phyloP scores from a whole-genome alignment of 2,888 invertebrate genomes.

The Thereva nobilitata region DNA sequence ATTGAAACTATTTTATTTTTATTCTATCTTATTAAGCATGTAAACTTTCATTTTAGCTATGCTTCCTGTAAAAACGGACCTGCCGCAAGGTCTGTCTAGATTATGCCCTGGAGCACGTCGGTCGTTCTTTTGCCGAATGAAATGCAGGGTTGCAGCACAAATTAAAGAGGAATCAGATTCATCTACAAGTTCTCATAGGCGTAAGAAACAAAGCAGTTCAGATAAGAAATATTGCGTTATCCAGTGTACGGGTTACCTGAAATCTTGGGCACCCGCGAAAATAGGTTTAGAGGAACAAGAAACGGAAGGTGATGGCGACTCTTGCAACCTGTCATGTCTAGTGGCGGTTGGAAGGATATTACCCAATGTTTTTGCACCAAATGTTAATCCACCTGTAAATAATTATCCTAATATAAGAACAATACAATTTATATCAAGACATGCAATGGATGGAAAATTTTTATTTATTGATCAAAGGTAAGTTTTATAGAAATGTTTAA shows the following conservation, averaged over 20 bases:
- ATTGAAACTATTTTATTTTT: conserved; percentile 49
- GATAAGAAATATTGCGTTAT: conserved; percentile 87
- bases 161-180: conserved; percentile 73
- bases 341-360: conserved; percentile 84
- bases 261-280: conserved; percentile 87
- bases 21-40: not conserved
- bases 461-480: conserved; percentile 90
- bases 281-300: conserved; percentile 71
- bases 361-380: conserved; percentile 62
- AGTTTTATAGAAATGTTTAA: not conserved
- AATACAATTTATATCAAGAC: conserved; percentile 80
- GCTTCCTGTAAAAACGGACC: conserved; percentile 86
- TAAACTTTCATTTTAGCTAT: conserved; percentile 67
- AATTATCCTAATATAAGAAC: conserved; percentile 63
- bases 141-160: conserved; percentile 68
- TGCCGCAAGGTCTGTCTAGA: conserved; percentile 74
- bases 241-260: conserved; percentile 91
- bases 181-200: conserved; percentile 64
- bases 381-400: conserved; percentile 59
- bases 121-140: conserved; percentile 94
- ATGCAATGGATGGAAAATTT: conserved; percentile 90
- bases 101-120: conserved; percentile 87
- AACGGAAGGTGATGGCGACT: conserved; percentile 62
- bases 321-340: conserved; percentile 78
- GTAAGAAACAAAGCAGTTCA: conserved; percentile 65